Percentiles rank a stretch among this genome's conserved stretches.
phyloP scores from a whole-genome alignment of 2,797 vertebrate genomes.

The Microchirus variegatus region DNA sequence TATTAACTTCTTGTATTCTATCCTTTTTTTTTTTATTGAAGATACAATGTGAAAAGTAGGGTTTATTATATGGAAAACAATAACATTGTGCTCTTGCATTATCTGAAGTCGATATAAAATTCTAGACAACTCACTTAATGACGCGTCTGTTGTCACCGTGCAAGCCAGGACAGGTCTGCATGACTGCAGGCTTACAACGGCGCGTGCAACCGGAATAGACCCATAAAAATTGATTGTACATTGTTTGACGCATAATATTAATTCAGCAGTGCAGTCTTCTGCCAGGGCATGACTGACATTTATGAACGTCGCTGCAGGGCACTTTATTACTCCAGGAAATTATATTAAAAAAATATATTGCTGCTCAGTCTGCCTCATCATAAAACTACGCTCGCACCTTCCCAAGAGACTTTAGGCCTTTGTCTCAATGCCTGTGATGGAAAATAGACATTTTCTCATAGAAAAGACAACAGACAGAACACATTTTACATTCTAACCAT shows the following conservation, averaged over 20 bases:
- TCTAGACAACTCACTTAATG: conserved; percentile 3
- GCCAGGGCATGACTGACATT: conserved; percentile 54
- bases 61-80: too few species aligned
- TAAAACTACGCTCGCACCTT: conserved; percentile 2
- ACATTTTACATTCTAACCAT: too few species aligned
- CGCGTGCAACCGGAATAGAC: conserved; percentile 25
- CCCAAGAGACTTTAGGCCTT: conserved; percentile 1
- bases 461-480: too few species aligned
- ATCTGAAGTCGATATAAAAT: conserved; percentile 4
- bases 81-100: background rate
- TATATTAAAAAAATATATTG: conserved; percentile 36
- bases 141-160: conserved; percentile 17
- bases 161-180: conserved; percentile 44
- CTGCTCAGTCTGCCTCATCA: conserved; percentile 4
- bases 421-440: too few species aligned
- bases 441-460: too few species aligned
- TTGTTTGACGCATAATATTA: conserved; percentile 61
- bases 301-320: conserved; percentile 40
- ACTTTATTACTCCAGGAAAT: conserved; percentile 46
- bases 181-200: conserved; percentile 32
- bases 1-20: too few species aligned
- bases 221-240: conserved; percentile 37
- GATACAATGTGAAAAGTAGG: too few species aligned
- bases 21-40: too few species aligned
- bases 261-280: conserved; percentile 27